A percentile compares a stretch with the other conserved stretches of the same genome.
These are phyloP conservation scores for Microctonus brassicae DNA, from an alignment of 2,888 invertebrate genomes.

Conservation along the genomic window DNA sequence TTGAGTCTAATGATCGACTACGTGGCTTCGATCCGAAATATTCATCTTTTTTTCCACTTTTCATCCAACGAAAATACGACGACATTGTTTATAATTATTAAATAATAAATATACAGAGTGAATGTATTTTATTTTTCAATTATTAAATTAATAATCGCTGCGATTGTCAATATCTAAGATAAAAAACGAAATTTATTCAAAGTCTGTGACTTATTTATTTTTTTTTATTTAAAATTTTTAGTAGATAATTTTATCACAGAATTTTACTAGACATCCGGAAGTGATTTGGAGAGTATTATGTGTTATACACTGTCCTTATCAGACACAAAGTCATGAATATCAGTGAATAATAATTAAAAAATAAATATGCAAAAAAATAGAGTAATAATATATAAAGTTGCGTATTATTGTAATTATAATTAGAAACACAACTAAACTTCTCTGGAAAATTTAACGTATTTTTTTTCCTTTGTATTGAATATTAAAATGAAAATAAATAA, in stretches of 20 bases:
- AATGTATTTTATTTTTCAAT: background rate
- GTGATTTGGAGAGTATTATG: background rate
- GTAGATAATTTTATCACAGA: no score
- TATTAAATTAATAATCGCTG: no score
- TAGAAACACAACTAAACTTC: background rate
- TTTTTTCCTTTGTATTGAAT: background rate
- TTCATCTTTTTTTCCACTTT: conserved; percentile 74
- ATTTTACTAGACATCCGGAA: background rate
- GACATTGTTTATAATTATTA: conserved; percentile 70
- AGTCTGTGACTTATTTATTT: no score
- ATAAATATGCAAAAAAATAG: background rate
- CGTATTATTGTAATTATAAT: background rate
- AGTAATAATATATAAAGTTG: background rate
- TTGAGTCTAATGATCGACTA: conserved; percentile 81
- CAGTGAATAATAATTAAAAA: background rate
- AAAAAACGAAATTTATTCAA: no score
- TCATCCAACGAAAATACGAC: conserved; percentile 80
- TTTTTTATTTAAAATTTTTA: no score
- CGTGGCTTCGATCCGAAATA: conserved; percentile 76
- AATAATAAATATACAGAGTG: background rate
- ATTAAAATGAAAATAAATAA: background rate
- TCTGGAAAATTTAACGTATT: background rate
- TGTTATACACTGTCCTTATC: background rate
- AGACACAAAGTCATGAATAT: background rate
- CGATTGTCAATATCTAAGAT: no score